These are phyloP conservation scores for Semicossyphus pulcher DNA, from an alignment of 2,113 vertebrate genomes.

Conservation along the genomic window DNA sequence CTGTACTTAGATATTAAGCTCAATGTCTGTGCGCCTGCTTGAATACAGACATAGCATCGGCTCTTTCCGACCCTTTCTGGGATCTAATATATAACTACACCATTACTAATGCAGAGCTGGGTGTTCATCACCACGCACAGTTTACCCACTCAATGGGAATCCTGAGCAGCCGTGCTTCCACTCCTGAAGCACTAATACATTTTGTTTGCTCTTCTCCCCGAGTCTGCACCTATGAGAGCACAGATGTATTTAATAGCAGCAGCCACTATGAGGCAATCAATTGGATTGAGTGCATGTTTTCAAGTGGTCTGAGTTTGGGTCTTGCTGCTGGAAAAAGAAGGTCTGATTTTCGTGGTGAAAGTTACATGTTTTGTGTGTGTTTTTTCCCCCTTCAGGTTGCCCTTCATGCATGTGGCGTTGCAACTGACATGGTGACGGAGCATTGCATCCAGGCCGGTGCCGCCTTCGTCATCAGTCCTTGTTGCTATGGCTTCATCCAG, in stretches of 20 bases:
- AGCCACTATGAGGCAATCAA: constrained; percentile 55
- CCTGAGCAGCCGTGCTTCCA: constrained; percentile 48
- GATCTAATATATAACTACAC: constrained; percentile 26
- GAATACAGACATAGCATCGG: background rate
- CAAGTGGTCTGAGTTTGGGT: constrained; percentile 3
- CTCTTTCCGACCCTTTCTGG: constrained; percentile 22
- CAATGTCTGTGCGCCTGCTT: background rate
- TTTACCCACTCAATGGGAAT: constrained; percentile 61
- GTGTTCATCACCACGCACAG: constrained; percentile 50
- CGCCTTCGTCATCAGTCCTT: constrained; percentile 92
- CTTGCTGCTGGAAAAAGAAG: constrained; percentile 1
- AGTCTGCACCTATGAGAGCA: constrained; percentile 34
- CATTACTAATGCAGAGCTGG: constrained; percentile 56
- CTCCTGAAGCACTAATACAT: constrained; percentile 53
- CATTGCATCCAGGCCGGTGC: constrained; percentile 89
- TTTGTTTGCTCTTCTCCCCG: constrained; percentile 38
- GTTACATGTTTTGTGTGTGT: constrained; percentile 17
- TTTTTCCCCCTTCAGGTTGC: constrained; percentile 87
- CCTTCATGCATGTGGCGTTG: constrained; percentile 95
- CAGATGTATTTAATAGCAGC: constrained; percentile 49
- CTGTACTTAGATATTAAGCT: constrained; percentile 27
- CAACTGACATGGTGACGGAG: constrained; percentile 97
- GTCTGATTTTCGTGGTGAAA: background rate
- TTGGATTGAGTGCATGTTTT: constrained; percentile 32
- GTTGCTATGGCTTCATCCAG: constrained; percentile 98